Conservation (phyloP, 2,113 vertebrate species). For the Coptodon rendalli region DNA sequence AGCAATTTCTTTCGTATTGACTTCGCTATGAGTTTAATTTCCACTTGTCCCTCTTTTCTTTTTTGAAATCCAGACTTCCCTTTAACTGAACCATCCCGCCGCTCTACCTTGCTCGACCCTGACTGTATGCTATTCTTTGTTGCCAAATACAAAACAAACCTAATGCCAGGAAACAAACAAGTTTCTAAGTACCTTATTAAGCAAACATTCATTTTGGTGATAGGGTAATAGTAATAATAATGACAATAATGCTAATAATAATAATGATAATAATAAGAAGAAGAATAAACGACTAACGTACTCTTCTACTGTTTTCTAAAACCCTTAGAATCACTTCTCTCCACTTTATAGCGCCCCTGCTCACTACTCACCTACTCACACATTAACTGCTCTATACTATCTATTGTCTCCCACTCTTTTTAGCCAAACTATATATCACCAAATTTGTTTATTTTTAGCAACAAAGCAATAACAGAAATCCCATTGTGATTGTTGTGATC, state of each 20-base stretch:
- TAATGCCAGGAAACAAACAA: neutral
- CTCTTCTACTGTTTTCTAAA: neutral
- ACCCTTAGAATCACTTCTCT: neutral
- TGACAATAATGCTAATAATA: neutral
- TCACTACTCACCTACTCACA: neutral
- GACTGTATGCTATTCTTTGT: neutral
- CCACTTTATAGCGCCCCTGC: neutral
- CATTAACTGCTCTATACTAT: neutral
- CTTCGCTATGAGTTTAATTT: neutral
- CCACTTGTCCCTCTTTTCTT: neutral
- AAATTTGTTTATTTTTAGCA: neutral
- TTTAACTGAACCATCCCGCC: neutral
- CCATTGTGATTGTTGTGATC: neutral
- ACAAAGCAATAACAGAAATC: neutral
- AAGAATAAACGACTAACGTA: neutral
- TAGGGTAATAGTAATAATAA: neutral
- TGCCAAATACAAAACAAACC: neutral
- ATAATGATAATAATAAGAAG: rapidly evolving
- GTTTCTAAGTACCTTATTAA: neutral
- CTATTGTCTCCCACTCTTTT: neutral
- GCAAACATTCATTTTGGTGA: neutral
- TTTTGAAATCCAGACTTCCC: neutral
- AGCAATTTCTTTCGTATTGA: neutral
- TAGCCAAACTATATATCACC: neutral
- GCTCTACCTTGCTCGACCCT: neutral